Evolutionary conservation across 2,113 vertebrate species (phyloP).

Genomic region (Willisornis vidua): DNA sequence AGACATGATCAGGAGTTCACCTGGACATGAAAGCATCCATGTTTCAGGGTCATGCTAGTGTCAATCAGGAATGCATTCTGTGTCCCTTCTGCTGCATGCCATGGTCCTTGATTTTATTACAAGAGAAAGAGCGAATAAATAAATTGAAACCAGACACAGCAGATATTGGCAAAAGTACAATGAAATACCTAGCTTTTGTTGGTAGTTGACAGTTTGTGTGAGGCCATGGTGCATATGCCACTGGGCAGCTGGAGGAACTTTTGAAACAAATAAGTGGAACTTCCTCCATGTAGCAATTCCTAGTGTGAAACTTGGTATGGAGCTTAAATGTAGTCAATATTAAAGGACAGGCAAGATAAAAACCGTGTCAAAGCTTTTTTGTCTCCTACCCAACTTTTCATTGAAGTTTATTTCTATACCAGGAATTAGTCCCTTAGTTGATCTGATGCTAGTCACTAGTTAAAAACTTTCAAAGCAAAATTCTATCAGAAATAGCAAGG

Average conservation of each 20-base stretch:
- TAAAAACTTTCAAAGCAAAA: not conserved
- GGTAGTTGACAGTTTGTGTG: not conserved
- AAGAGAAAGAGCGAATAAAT: not conserved
- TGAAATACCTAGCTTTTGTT: not conserved
- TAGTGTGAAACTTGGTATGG: not conserved
- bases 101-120: not conserved
- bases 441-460: not conserved
- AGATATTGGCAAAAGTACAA: not conserved
- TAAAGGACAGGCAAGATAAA: not conserved
- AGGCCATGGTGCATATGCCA: not conserved
- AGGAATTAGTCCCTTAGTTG: not conserved
- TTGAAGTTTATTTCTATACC: not conserved
- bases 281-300: not conserved
- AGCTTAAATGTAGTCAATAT: not conserved
- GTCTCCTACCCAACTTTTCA: not conserved
- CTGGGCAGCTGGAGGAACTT: not conserved
- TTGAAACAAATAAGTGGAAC: accelerated
- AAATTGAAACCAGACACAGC: not conserved
- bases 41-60: not conserved
- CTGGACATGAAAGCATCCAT: not conserved
- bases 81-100: not conserved
- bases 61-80: not conserved
- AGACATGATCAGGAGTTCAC: not conserved
- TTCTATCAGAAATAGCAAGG: not conserved
- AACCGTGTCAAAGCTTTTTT: not conserved